Evolutionary conservation across 2,113 vertebrate genomes (phyloP), one percentile per base, ranked within the genome.

Genomic region (Neomonachus schauinslandi): DNA sequence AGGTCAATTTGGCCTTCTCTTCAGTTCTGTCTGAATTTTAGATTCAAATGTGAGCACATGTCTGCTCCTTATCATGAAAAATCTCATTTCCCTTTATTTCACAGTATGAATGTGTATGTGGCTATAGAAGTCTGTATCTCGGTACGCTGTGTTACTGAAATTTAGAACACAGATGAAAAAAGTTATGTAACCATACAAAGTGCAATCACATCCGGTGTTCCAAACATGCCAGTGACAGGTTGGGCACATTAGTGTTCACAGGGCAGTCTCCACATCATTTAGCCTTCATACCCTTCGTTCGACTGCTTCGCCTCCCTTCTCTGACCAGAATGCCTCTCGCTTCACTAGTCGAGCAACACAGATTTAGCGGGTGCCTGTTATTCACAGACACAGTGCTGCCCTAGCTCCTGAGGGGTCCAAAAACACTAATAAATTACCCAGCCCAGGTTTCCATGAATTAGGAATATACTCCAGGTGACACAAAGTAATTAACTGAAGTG

Each of bases 1-100:
- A 71, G 7, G 24, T 76, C 79, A 80, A 26, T 59, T 39, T 80
- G 49, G 63, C 28, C 51, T 76, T 89, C 84, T 76, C 63, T 76
- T 89, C 67, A 93, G 31, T 88, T 96, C 7, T 96, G 15, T 53
- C n/a, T 63, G 10, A 87, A 83, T 91, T 91, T 97, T 36, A 69
- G 21, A 67, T 63, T 72, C 53, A 49, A 51, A 84, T n/a, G 11
- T 76, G 67, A 86, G 12, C 33, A 65, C 8, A 61, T 59, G 14
- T 55, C 39, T 89, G 26, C 4, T 77, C 22, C 46, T 69, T 93
- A 72, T 76, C 39, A 86, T 24, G 28, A 77, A 83, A 91, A 77
- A 65, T 7, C 15, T 10, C n/a, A 63, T 36, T 87, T 71, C 16
- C n/a, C 33, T 53, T 84, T 59, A 84, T 46, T 88, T 93, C 61